A percentile compares a stretch with the other conserved stretches of the same genome.
Evolutionary conservation across 2,113 vertebrate species (phyloP).

Genomic region (Colistium nudipinnis): DNA sequence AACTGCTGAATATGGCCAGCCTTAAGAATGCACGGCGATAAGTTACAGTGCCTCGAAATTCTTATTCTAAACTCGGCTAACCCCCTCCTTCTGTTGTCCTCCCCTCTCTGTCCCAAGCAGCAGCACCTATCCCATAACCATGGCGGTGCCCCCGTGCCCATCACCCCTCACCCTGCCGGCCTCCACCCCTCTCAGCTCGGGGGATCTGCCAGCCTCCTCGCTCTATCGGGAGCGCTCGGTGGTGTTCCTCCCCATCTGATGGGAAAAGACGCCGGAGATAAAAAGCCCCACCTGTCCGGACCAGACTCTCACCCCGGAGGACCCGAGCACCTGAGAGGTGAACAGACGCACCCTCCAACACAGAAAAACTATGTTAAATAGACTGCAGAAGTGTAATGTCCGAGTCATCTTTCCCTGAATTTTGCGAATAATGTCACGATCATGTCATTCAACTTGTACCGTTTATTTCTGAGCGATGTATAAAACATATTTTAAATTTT

Average conservation of each 20-base stretch:
- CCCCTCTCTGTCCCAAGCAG: constrained; percentile 74
- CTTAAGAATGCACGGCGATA: neutral
- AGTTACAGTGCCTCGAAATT: neutral
- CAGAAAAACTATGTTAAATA: neutral
- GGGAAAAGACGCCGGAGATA: constrained; percentile 90
- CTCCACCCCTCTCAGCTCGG: constrained; percentile 92
- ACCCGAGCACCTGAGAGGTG: constrained; percentile 95
- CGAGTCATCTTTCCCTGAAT: neutral
- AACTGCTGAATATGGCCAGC: neutral
- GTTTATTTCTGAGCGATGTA: neutral
- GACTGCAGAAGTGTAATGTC: neutral
- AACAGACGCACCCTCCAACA: constrained; percentile 76
- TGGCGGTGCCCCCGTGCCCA: constrained; percentile 89
- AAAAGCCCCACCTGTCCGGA: constrained; percentile 87
- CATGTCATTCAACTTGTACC: neutral
- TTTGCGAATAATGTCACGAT: neutral
- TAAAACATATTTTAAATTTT: neutral
- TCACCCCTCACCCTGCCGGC: constrained; percentile 93
- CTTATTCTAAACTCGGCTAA: neutral
- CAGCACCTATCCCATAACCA: constrained; percentile 94
- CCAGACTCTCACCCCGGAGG: constrained; percentile 74
- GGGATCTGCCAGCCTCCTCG: constrained; percentile 91
- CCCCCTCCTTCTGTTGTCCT: neutral
- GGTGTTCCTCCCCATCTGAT: constrained; percentile 89
- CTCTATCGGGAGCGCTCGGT: constrained; percentile 91